These are phyloP conservation scores for Heliconius himera DNA, from an alignment of 1,140 invertebrate species.

Conservation along the genomic window DNA sequence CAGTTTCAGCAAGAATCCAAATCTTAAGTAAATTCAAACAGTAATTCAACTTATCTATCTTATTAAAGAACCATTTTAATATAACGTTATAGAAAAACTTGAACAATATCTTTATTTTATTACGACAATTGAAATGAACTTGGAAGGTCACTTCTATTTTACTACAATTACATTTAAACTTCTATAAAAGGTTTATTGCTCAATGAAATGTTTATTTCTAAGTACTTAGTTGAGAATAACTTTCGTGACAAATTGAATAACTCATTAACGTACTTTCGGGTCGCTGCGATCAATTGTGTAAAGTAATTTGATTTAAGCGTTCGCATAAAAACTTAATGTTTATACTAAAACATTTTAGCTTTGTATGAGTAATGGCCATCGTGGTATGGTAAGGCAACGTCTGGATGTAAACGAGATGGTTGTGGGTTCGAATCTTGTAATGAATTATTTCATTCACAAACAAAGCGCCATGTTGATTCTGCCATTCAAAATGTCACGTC, in stretches of 20 bases:
- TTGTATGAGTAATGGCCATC: neutral
- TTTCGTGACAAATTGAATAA: conserved; percentile 31
- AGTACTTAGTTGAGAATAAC: conserved; percentile 24
- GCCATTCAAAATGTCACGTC: too few relatives aligned
- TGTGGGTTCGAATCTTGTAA: too few relatives aligned
- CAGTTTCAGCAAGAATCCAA: neutral
- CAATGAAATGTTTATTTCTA: conserved; percentile 30
- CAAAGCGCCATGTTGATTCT: too few relatives aligned
- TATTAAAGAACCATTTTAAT: neutral
- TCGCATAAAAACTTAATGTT: neutral
- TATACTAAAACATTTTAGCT: neutral
- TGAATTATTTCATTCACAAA: too few relatives aligned
- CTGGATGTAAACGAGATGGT: too few relatives aligned
- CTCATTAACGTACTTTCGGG: conserved; percentile 21
- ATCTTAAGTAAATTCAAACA: too few relatives aligned
- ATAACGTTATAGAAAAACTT: conserved; percentile 2
- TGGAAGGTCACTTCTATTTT: conserved; percentile 16
- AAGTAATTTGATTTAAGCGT: conserved; percentile 18
- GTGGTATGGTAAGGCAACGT: too few relatives aligned
- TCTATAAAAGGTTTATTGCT: conserved; percentile 25
- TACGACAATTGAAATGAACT: conserved; percentile 5
- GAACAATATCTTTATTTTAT: conserved; percentile 4
- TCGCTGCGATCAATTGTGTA: conserved; percentile 15
- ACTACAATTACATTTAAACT: conserved; percentile 25
- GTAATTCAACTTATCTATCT: neutral